Conservation (phyloP, 2,113 vertebrate species). For the Poeciliopsis prolifica region DNA sequence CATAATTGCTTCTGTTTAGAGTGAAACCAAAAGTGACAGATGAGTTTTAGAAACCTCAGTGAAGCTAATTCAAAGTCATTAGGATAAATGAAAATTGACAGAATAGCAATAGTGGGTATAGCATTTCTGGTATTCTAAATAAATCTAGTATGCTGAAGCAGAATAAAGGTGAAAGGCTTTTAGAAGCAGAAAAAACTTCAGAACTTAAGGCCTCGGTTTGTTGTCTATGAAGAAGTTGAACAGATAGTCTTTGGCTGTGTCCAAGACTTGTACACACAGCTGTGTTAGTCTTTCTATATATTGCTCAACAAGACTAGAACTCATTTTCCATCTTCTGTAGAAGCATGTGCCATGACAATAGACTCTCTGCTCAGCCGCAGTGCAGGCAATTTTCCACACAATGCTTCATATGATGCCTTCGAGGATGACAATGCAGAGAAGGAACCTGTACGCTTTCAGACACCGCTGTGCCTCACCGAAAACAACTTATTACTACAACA, state of each 20-base stretch:
- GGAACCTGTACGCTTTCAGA: conserved; percentile 24
- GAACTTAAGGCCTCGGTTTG: conserved; percentile 18
- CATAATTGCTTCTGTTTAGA: conserved; percentile 43
- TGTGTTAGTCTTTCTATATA: conserved; percentile 35
- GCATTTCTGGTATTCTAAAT: neutral
- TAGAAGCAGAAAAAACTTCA: neutral
- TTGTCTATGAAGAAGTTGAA: neutral
- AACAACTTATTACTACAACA: conserved; percentile 18
- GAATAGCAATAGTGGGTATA: neutral
- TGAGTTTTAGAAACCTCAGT: conserved; percentile 21
- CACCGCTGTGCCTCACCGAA: conserved; percentile 8
- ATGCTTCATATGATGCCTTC: conserved; percentile 53
- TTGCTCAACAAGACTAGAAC: conserved; percentile 49
- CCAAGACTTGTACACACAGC: neutral
- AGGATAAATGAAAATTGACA: neutral
- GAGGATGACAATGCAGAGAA: conserved; percentile 43
- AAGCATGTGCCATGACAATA: conserved; percentile 38
- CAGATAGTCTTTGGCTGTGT: conserved; percentile 10
- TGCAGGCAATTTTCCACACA: conserved; percentile 61
- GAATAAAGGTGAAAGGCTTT: conserved; percentile 15
- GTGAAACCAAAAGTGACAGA: conserved; percentile 33
- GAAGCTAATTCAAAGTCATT: conserved; percentile 21
- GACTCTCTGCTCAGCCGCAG: conserved; percentile 15
- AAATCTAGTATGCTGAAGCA: neutral
- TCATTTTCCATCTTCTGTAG: conserved; percentile 61